Conservation (phyloP, 2,113 vertebrate species). For the Irena cyanogastra region DNA sequence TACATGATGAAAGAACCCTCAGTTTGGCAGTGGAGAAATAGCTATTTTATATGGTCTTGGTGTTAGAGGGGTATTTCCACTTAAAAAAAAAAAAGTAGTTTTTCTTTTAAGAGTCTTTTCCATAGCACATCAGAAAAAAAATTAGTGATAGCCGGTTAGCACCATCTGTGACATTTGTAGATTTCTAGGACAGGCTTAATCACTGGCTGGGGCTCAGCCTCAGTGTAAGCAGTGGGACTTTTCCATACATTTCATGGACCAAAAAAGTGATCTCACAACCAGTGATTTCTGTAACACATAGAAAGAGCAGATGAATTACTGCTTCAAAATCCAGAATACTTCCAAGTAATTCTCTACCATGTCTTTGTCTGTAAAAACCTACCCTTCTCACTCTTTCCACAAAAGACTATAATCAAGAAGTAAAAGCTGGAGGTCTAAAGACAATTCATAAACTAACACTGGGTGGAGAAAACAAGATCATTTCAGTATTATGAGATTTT, state of each 20-base stretch:
- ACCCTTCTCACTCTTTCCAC: neutral
- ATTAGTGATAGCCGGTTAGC: neutral
- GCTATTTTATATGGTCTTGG: neutral
- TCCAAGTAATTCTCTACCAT: neutral
- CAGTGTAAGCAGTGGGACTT: neutral
- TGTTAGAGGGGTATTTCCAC: neutral
- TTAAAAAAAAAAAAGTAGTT: neutral
- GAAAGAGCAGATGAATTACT: neutral
- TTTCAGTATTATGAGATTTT: neutral
- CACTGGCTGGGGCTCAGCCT: neutral
- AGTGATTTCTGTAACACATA: neutral
- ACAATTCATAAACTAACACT: neutral
- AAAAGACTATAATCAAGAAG: neutral
- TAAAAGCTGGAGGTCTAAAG: neutral
- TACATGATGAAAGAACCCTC: neutral
- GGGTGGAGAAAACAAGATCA: neutral
- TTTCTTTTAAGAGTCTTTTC: neutral
- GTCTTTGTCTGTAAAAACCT: neutral
- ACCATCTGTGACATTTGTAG: neutral
- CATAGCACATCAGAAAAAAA: neutral
- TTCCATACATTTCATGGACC: neutral
- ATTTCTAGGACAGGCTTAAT: neutral
- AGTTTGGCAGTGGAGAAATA: neutral
- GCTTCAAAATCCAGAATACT: neutral
- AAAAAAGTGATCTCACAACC: neutral